Base-by-base conservation (phyloP, 2,113 vertebrate species). In the Albula goreensis region DNA sequence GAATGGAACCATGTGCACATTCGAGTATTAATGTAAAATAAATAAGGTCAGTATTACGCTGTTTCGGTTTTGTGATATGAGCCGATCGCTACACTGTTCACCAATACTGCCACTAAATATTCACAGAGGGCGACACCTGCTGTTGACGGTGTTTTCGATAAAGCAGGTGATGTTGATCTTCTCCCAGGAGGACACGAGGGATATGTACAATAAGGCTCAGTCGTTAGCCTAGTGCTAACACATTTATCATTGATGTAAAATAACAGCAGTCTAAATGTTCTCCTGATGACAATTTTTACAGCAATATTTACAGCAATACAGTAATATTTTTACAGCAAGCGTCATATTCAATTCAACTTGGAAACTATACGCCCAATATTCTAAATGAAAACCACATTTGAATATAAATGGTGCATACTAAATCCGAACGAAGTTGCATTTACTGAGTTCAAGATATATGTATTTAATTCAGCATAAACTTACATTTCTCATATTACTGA, bases 101-200 rank as follows among this genome's bases (percentile, higher is more conserved):
- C 48, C 17, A 1, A 82, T 17, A 22, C 77, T 41, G 31, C 31
- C 31, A 41, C 31, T 41, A 89, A 89, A 88, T 15, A 83, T 92
- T 92, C 90, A 90, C 87, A 82, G 90, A 94, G 92, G 91, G 94
- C 92, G 95, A 93, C 95, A 94, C 89, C 94, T 96, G 90, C 91
- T 92, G 95, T 89, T 90, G 85, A 88, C 50, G 87, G n/a, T 17
- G 84, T 63, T 48, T 85, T 87, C 17, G 50, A 50, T 9, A 0
- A 11, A 49, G 19, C 78, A 82, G 85, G 85, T 50, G 31, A 82
- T 52, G 25, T 9, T 12, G 19, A 51, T 81, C 12, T 17, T 8
- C 19, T 12, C 52, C 25, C 25, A 52, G 82, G 48, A 84, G 78
- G 56, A 10, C 50, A 49, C 17, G 78, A 66, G 53, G 31, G 15